phyloP scores from a whole-genome alignment of 1,140 invertebrate species.

The Bradynema listronoti region DNA sequence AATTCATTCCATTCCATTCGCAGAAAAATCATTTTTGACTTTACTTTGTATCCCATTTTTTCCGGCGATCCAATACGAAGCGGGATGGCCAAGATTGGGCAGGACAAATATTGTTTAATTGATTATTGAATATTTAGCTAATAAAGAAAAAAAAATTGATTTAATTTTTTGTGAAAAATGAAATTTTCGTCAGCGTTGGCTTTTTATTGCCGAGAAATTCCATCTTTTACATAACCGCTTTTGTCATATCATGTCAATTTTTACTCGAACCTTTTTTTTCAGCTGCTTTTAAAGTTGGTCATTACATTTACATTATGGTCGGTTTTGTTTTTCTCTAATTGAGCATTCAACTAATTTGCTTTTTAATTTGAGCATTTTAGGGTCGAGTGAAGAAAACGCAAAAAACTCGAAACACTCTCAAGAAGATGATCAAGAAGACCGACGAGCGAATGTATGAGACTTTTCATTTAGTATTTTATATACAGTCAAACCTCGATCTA shows the following conservation, averaged over 20 bases:
- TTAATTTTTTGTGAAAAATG: neutral
- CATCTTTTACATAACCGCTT: neutral
- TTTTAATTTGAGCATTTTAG: constrained; percentile 11
- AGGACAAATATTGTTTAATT: neutral
- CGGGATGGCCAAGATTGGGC: neutral
- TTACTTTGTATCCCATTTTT: neutral
- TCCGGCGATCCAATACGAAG: neutral
- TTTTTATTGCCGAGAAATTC: constrained; percentile 2
- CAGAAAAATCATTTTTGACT: neutral
- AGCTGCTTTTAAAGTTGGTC: neutral
- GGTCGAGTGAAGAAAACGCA: constrained; percentile 39
- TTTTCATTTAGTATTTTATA: constrained; percentile 7
- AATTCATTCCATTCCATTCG: no score
- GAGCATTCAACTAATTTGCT: no score
- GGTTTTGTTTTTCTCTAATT: neutral
- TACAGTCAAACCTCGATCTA: no score
- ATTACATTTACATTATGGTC: constrained; percentile 7
- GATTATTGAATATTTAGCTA: neutral
- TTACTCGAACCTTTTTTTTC: constrained; percentile 8
- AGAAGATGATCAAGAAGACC: constrained; percentile 52
- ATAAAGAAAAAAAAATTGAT: neutral
- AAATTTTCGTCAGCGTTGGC: neutral
- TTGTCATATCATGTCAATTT: neutral
- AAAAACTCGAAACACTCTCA: constrained; percentile 46
- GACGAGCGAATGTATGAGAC: constrained; percentile 50